Evolutionary conservation across 2,888 invertebrate species (phyloP), one percentile per base, ranked within the genome.

Genomic region (Epicampocera succincta): DNA sequence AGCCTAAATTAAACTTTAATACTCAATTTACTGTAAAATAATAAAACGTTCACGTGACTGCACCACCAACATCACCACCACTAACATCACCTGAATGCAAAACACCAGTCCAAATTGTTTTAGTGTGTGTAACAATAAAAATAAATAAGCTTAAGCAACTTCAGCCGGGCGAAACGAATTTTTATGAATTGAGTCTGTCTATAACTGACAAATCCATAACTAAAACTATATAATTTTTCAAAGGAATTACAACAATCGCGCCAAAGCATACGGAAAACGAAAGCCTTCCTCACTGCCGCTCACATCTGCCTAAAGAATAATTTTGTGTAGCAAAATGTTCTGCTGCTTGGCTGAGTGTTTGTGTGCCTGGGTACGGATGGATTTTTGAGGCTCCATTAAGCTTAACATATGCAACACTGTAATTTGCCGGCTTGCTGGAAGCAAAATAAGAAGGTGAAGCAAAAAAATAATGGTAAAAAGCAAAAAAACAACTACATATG

Each of bases 361-460:
- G 15, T 69, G 15, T 66, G 56, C 15, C 13, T 17, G 48, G 52
- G 3, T 66, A 48, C 12, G 42, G 17, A 60, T 79, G 29, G 52
- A 33, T 5, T 61, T 76, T 73, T 66, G 44, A 63, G 81, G 77
- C 77, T 76, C 81, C 81, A 82, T 73, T 77, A 76, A 81, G 77
- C 63, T 81, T 81, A 80, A 79, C 83, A 83, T 83, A 79, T 84
- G 84, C 83, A 84, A 65, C 79, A 81, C 80, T 79, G 81, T 83
- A 84, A 84, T 84, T 84, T 84, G 73, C 72, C 81, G 77, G 56
- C 72, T 72, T 73, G 56, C 68, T 54, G 73, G 61, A 52, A 50
- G 38, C 3, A 79, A 77, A 40, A 13, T 21, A 19, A 77, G 19
- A 71, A 15, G 42, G 17, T 69, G 50, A 69, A 21, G 61, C 58